Evolutionary conservation across 2,888 invertebrate genomes (phyloP), one percentile per base, ranked within the genome.

Genomic region (Phaedon cochleariae): DNA sequence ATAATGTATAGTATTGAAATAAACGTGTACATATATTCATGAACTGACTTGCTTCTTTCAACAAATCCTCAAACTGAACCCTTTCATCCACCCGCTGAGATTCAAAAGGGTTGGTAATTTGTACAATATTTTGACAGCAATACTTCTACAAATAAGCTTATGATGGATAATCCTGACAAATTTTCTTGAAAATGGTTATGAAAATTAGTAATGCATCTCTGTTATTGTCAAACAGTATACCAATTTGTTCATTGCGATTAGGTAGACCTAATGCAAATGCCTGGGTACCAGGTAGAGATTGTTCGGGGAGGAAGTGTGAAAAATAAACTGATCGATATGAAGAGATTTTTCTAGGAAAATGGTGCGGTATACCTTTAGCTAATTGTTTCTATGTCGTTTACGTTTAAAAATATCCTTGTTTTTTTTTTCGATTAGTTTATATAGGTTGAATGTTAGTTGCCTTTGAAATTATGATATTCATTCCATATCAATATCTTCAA

Each of bases 121-220:
- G 64, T 67, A 64, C 71, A 76, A 75, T 77, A 73, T 77, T 77
- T 72, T 73, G 77, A 77, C 77, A 75, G 60, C 48, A 62, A 41
- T 67, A 69, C 60, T 68, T 53, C 48, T 62, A 18, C 29, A 45
- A 70, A 69, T 62, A 61, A 62, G 69, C 69, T 74, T 74, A 73
- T 72, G 72, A 70, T 60, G 62, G 59, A 67, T 70, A 64, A 68
- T 68, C 59, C 62, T 67, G 67, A 67, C 67, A 65, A 67, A 70
- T 72, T 64, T 61, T 58, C 12, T 58, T 51, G 26, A 52, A 49
- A 66, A 67, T 55, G 51, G 51, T 57, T 59, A 62, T 20, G 48
- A 46, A 59, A 58, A 60, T 60, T 65, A 21, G 46, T 54, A 18
- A 58, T 65, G 57, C 31, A 57, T 21, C 15, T 15, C 15, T 41